A percentile compares a stretch with the other conserved stretches of the same genome.
These are phyloP conservation scores for Calliphora vomitoria DNA, from an alignment of 2,888 invertebrate species.

Conservation along the genomic window DNA sequence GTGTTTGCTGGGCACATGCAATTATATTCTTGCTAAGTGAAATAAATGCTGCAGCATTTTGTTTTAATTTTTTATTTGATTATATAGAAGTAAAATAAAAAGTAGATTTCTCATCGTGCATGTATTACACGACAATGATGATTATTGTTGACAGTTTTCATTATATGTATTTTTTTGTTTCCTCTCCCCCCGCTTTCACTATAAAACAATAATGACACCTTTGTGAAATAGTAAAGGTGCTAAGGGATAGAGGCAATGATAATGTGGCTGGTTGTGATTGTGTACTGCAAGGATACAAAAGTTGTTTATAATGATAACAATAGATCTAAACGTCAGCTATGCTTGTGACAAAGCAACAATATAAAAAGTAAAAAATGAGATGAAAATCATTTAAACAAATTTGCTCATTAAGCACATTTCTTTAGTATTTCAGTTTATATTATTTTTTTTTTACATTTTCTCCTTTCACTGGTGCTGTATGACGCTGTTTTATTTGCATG, in stretches of 20 bases:
- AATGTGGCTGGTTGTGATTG: constrained; percentile 16
- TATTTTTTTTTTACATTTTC: background rate
- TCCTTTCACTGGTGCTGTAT: background rate
- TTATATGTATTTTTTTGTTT: constrained; percentile 11
- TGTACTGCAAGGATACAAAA: constrained; percentile 28
- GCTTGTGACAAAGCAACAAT: background rate
- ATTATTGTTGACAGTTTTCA: constrained; percentile 64
- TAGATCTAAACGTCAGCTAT: constrained; percentile 31
- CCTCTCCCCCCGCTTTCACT: background rate
- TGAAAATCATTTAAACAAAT: constrained; percentile 69
- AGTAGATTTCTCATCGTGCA: background rate
- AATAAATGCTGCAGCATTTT: constrained; percentile 31
- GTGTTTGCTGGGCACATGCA: constrained; percentile 4
- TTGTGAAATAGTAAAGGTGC: constrained; percentile 11
- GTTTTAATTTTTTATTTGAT: constrained; percentile 27
- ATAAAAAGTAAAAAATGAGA: constrained; percentile 5
- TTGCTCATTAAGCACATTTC: constrained; percentile 65
- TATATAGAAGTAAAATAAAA: constrained; percentile 32
- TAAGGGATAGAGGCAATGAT: constrained; percentile 1
- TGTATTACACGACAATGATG: constrained; percentile 52
- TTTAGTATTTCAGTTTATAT: background rate
- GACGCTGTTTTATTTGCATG: constrained; percentile 11
- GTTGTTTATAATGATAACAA: constrained; percentile 42
- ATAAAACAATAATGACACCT: constrained; percentile 8
- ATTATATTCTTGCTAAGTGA: background rate